These are phyloP conservation scores for Leptodactylus fallax DNA, from an alignment of 2,797 vertebrate genomes.

Conservation along the genomic window DNA sequence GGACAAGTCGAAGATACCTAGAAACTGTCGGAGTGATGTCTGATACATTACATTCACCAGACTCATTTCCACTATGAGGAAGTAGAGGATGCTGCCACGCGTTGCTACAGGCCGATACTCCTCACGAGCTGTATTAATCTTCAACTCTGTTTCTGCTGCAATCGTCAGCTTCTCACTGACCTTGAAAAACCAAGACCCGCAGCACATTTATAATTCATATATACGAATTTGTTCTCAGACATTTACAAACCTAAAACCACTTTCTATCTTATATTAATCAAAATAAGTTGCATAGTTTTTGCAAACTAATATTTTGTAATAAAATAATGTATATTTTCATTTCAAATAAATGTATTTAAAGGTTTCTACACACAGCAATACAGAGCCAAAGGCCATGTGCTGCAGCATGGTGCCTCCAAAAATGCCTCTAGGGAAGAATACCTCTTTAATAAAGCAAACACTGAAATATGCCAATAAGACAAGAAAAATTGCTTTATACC, in stretches of 20 bases:
- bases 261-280: background rate
- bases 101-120: constrained; percentile 85
- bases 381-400: background rate
- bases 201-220: constrained; percentile 44
- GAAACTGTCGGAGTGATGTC: constrained; percentile 84
- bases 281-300: background rate
- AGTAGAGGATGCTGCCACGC: constrained; percentile 87
- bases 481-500: background rate
- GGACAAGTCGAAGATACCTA: constrained; percentile 83
- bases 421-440: background rate
- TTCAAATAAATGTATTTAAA: background rate
- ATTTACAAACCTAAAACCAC: constrained; percentile 1
- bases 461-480: background rate
- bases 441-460: background rate
- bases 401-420: background rate
- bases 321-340: background rate
- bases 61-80: constrained; percentile 88
- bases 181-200: constrained; percentile 67
- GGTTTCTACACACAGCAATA: background rate
- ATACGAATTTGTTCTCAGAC: constrained; percentile 26
- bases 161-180: constrained; percentile 82
- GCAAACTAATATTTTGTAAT: background rate
- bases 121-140: constrained; percentile 85
- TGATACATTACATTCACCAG: constrained; percentile 89
- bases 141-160: constrained; percentile 79